These are phyloP conservation scores for Philotrypesis tridentata DNA, from an alignment of 1,140 invertebrate genomes.

Conservation along the genomic window DNA sequence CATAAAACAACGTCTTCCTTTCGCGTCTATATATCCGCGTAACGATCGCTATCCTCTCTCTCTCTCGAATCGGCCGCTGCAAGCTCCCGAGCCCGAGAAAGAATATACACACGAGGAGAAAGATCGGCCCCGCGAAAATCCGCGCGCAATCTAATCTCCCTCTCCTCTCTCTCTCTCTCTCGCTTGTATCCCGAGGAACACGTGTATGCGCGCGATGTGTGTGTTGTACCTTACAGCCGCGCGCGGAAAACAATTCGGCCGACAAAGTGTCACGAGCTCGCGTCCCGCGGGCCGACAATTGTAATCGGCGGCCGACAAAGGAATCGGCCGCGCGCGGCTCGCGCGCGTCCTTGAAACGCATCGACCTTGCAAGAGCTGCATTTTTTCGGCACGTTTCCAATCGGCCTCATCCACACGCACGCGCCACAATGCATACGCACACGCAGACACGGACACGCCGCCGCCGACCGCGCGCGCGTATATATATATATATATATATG, in stretches of 20 bases:
- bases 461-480: no score
- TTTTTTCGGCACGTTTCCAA: conserved; percentile 46
- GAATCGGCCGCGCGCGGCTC: not conserved
- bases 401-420: not conserved
- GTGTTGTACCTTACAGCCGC: no score
- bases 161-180: no score
- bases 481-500: not conserved
- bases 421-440: no score
- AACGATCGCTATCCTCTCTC: not conserved
- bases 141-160: not conserved
- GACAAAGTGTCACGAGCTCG: not conserved
- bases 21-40: no score
- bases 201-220: not conserved
- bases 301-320: conserved; percentile 8
- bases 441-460: no score
- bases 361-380: conserved; percentile 44
- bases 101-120: no score
- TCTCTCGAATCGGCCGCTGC: no score
- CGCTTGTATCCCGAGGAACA: no score
- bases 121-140: not conserved
- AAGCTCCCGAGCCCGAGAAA: no score
- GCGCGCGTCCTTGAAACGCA: conserved; percentile 29
- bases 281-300: no score
- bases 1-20: no score
- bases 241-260: not conserved